Base-by-base conservation (phyloP, 2,888 invertebrate genomes). In the Leucophenga maculata region DNA sequence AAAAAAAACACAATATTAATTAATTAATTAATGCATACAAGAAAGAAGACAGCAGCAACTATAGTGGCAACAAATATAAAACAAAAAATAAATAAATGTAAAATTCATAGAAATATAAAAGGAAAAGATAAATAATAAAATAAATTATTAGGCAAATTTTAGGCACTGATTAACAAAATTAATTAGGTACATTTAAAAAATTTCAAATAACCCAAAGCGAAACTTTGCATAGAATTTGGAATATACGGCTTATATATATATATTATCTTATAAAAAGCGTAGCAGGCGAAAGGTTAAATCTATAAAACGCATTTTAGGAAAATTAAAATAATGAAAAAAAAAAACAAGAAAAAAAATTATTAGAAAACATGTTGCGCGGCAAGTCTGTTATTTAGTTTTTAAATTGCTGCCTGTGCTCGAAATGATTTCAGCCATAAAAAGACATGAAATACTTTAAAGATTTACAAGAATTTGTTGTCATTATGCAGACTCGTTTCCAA, bases 81-180 rank as follows among this genome's bases (percentile, higher is more conserved):
- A 64, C 22, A 14, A 50, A 66, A 57, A 31, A 18, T 16, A 11
- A 20, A 54, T 54, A 31, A 26, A 57, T 20, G 26, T 22, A 57
- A n/a, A 57, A 14, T 3, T n/a, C n/a, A 57, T 57, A 26, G 11
- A 57, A 22, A 68, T 68, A 70, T 64, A 68, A 55, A 70, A 60
- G 66, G 6, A 72, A 73, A 59, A 67, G 52, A 72, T 72, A 57
- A 46, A 50, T 54, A 57, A 1, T 39, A 44, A 62, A 14, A 62
- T 16, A 50, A 50, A 44, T 32, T 39, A 62, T 62, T 62, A 66
- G 64, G 39, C 62, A 70, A 66, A 52, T 32, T 65, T 65, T 71
- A 75, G 68, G 57, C 68, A 46, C 55, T 46, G 55, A 67, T 57
- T 65, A 26, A 67, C 26, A 67, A 57, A 64, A 64, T 64, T 22